These are phyloP conservation scores for Mico argentatus DNA, from an alignment of 2,797 vertebrate genomes.

Conservation along the genomic window DNA sequence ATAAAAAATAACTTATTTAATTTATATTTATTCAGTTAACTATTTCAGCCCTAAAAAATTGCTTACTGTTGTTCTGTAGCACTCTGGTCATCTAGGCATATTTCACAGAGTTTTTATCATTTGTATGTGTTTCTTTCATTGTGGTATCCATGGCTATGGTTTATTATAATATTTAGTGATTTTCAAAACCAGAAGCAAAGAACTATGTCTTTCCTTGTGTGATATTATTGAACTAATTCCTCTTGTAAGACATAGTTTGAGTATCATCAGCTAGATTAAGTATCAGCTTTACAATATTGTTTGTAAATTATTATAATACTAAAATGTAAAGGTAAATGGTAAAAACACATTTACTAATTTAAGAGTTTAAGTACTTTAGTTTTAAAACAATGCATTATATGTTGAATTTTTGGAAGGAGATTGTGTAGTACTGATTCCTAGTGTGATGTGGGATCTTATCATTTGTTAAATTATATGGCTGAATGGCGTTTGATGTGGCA, in stretches of 20 bases:
- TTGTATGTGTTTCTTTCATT: neutral
- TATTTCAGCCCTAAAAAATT: neutral
- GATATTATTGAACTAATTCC: neutral
- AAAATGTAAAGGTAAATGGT: neutral
- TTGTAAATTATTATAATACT: neutral
- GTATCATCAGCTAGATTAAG: neutral
- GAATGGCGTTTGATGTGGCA: neutral
- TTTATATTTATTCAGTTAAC: neutral
- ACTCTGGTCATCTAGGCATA: neutral
- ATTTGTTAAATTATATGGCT: neutral
- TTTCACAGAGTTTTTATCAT: neutral
- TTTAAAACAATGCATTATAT: neutral
- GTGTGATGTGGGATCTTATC: neutral
- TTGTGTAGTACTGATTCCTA: neutral
- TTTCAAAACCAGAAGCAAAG: neutral
- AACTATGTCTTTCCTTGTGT: neutral
- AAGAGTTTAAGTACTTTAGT: neutral
- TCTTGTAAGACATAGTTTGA: neutral
- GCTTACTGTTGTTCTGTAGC: neutral
- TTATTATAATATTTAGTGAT: neutral
- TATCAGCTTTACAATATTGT: neutral
- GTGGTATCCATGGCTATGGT: neutral
- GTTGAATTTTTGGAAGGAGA: neutral
- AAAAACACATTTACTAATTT: neutral
- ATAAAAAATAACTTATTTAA: neutral